phyloP scores from a whole-genome alignment of 2,888 invertebrate species.

The Acrocyrtus sp. region DNA sequence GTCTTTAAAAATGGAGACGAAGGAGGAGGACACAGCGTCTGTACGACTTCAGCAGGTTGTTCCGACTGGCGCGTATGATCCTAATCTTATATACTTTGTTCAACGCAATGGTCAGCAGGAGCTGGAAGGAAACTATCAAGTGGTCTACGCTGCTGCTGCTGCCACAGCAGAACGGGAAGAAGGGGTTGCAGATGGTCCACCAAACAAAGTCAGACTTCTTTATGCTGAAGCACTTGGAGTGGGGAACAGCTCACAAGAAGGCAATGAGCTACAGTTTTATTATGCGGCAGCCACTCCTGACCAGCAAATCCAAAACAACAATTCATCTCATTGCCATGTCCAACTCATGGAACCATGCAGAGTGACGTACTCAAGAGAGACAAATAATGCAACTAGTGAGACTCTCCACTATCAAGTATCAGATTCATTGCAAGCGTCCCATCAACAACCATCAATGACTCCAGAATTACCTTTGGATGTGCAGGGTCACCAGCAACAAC shows the following conservation, averaged over 20 bases:
- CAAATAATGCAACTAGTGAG: conserved; percentile 25
- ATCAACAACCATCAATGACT: neutral
- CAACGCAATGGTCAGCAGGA: conserved; percentile 13
- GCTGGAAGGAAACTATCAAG: conserved; percentile 5
- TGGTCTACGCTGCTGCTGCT: conserved; percentile 50
- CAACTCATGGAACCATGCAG: conserved; percentile 30
- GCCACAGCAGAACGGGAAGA: conserved; percentile 50
- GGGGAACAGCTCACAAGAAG: conserved; percentile 13
- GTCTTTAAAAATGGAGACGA: neutral
- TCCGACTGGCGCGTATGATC: conserved; percentile 32
- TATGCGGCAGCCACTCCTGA: conserved; percentile 56
- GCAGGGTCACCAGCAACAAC: conserved; percentile 9
- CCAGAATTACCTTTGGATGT: no score
- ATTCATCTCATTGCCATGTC: conserved; percentile 21
- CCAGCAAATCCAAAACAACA: conserved; percentile 46
- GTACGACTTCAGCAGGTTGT: neutral
- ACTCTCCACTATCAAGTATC: conserved; percentile 38
- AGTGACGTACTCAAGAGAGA: conserved; percentile 11
- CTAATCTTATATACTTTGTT: conserved; percentile 38
- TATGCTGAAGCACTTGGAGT: conserved; percentile 60
- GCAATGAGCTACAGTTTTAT: conserved; percentile 54
- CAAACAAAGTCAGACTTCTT: conserved; percentile 52
- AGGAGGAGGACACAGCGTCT: neutral
- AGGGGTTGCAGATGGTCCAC: conserved; percentile 47
- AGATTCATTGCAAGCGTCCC: neutral